Evolutionary conservation across 2,113 vertebrate genomes (phyloP).

Genomic region (Tautogolabrus adspersus): DNA sequence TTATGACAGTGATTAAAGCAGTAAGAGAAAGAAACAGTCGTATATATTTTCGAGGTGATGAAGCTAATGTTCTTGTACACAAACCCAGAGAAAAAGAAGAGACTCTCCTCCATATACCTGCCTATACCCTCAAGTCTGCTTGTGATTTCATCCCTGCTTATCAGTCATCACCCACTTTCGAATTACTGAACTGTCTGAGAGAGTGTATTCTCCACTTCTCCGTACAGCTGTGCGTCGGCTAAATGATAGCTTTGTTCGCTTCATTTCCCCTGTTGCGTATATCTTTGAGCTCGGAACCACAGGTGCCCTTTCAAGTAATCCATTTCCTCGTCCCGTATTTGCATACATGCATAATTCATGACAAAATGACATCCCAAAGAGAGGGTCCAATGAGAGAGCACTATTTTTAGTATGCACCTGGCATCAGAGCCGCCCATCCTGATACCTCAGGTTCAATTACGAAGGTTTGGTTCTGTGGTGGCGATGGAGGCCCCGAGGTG

Average conservation of each 20-base stretch:
- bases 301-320: constrained; percentile 78
- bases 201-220: constrained; percentile 53
- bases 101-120: constrained; percentile 20
- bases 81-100: constrained; percentile 12
- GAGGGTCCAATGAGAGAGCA: constrained; percentile 72
- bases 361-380: constrained; percentile 69
- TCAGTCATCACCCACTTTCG: constrained; percentile 52
- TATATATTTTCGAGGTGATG: constrained; percentile 41
- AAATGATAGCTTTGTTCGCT: constrained; percentile 63
- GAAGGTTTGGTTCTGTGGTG: constrained; percentile 40
- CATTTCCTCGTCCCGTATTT: constrained; percentile 76
- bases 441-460: constrained; percentile 69
- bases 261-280: constrained; percentile 72
- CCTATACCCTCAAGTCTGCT: constrained; percentile 25
- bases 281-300: constrained; percentile 75
- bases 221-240: constrained; percentile 61
- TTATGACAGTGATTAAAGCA: constrained; percentile 13
- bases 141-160: constrained; percentile 49
- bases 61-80: constrained; percentile 25
- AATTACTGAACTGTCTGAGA: constrained; percentile 46
- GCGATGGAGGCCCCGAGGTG: constrained; percentile 30
- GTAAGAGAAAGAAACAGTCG: not conserved
- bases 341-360: constrained; percentile 83
- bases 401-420: constrained; percentile 82
- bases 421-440: constrained; percentile 62